Evolutionary conservation across 2,888 invertebrate genomes (phyloP), one percentile per base, ranked within the genome.

Genomic region (Oscheius sp.): DNA sequence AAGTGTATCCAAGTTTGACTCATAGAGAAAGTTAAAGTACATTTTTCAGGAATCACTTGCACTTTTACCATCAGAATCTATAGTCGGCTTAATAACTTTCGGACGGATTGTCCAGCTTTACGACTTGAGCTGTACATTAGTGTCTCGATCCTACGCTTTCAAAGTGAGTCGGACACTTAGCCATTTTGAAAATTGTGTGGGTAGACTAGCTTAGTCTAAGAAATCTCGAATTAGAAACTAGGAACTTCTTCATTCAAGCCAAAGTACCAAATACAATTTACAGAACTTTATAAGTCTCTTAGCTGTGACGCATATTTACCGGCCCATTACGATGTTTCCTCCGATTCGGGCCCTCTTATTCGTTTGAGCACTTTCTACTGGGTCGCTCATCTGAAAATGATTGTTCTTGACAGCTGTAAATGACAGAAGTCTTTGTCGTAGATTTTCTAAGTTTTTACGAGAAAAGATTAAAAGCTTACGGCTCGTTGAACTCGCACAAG

Each of bases 51-150:
- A 61, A 31, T 45, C 45, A n/a, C n/a, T 61, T 4, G 5, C 45
- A 87, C 90, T 98, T 75, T 90, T 98, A 88, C 98, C 98, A 0
- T 93, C 93, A 6, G 95, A 95, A 89, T 95, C 97, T 0, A 89
- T 97, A 1, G 93, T 99, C 80, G 97, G 98, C 0, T 90, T 98
- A 0, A 94, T 98, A 73, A 98, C 98, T 0, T 99, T 93, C 89
- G 98, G 97, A 23, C 93, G 95, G 88, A 97, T 97, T 95, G 95
- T 98, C 15, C 95, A 97, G 88, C 90, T 98, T 55, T 98, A 98
- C 89, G 97, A 98, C 88, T 89, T 99, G 50, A 81, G 75, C 67
- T 75, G 75, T 86, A 95, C 95, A 17, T n/a, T 17, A 25, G 94
- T 94, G 86, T 58, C 79, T 5, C 95, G 96, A 88, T 95, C 95